Evolutionary conservation across 2,888 invertebrate species (phyloP), one percentile per base, ranked within the genome.

Genomic region (Nymphalis polychloros): DNA sequence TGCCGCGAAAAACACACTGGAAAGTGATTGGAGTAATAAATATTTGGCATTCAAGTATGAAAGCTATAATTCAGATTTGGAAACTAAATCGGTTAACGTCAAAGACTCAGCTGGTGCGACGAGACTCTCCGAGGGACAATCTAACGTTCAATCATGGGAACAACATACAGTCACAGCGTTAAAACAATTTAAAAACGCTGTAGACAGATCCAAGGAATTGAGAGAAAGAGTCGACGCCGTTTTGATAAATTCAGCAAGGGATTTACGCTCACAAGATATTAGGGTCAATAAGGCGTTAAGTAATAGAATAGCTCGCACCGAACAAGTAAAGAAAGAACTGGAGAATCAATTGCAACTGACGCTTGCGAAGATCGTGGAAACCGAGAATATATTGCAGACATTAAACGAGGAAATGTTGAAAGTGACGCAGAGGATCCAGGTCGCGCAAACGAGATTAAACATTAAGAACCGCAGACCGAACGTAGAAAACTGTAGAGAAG

Each of bases 21-120:
- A 98, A 88, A 94, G 94, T 73, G 97, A 98, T 82, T 98, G 97
- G 97, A 97, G 97, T 76, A 96, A 98, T 81, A 98, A 98, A 88
- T 94, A 93, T 74, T 94, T 96, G 74, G 94, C 97, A 1, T 95
- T 96, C 77, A 95, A 96, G 78, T 95, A 96, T 52, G 97, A 98
- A 78, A 93, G 94, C 0, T 84, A 91, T 2, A 96, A 95, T 80
- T 93, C 94, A n/a, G 94, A 95, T 7, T 89, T 97, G 62, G 94
- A 95, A 73, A 97, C 96, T 20, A 93, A 93, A 77, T 95, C 96
- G 0, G 93, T 89, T 53, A 94, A 94, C 65, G 94, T 97, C 19
- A 93, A 97, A 85, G 96, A 96, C 82, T 95, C 95, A 64, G 94
- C 96, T 2, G 98, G 97, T 20, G 95, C 97, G 1, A 95, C 97